Base-by-base conservation (phyloP, 2,888 invertebrate species). In the Tetramorium bicarinatum region DNA sequence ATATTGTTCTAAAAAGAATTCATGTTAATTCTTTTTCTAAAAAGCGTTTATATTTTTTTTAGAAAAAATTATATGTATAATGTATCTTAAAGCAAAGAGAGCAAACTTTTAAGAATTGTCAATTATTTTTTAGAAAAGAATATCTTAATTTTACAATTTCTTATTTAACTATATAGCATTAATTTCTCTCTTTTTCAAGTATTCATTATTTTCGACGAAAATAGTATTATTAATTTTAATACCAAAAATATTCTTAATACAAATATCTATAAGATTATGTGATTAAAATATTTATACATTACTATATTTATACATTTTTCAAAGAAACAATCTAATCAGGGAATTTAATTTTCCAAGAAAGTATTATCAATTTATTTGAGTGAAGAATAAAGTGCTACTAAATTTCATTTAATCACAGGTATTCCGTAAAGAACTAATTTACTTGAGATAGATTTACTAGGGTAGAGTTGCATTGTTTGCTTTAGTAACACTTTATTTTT, bases 401-500 rank as follows among this genome's bases (percentile, higher is more conserved):
- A 79, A 79, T 79, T 71, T 56, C 7, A 25, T 38, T 61, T 62
- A 41, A 79, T 79, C 59, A 29, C 41, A 54, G 67, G 15, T 29
- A 66, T 59, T 59, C 21, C 25, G 44, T 41, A 61, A 56, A 71
- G 72, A 15, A 18, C 47, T 72, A 79, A 71, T 79, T 71, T 71
- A 59, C 41, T 77, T 29, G 41, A 47, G 47, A 59, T 34, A 69
- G 38, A 49, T 79, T 79, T 72, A 64, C 62, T 49, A 34, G 29
- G 62, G 64, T 61, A 44, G 29, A 54, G 54, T 67, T 54, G n/a
- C 54, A 67, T 15, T 79, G 72, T 79, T 79, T 79, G 59, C 59
- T 79, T 79, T 79, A 59, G 79, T 61, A 72, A 72, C 59, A 72
- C 79, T 71, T 79, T 71, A 71, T 71, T 71, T 59, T 72, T 38